These are phyloP conservation scores for Scalopus aquaticus DNA, from an alignment of 2,113 vertebrate species.

Conservation along the genomic window DNA sequence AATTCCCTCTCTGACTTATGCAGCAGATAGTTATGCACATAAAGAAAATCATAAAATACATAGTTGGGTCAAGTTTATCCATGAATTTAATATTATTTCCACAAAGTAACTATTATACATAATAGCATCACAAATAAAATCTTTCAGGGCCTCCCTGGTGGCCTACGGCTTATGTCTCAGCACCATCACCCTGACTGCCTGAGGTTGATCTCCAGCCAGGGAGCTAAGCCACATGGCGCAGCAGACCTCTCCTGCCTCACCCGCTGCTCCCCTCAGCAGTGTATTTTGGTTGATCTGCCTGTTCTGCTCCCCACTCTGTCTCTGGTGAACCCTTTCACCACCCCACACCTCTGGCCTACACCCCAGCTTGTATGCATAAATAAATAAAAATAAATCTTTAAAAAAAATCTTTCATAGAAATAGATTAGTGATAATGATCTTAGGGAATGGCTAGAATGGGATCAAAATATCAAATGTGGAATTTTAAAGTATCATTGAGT, in stretches of 20 bases:
- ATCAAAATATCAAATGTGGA: background rate
- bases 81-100: background rate
- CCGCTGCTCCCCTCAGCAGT: too few relatives aligned
- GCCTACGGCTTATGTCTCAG: too few relatives aligned
- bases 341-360: too few relatives aligned
- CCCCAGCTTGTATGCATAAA: too few relatives aligned
- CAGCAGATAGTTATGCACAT: background rate
- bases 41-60: background rate
- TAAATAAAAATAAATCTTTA: too few relatives aligned
- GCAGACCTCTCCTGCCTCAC: too few relatives aligned
- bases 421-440: background rate
- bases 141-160: background rate
- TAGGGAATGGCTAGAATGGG: background rate
- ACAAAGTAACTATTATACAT: background rate
- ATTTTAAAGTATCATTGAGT: background rate
- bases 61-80: background rate
- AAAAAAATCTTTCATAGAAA: background rate
- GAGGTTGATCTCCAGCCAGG: too few relatives aligned
- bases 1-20: background rate
- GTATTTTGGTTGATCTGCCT: background rate
- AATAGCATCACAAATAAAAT: background rate
- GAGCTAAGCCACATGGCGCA: too few relatives aligned
- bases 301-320: too few relatives aligned
- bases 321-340: too few relatives aligned
- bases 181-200: too few relatives aligned